These are phyloP conservation scores for Druceiella hillmani DNA, from an alignment of 2,888 invertebrate genomes.

Conservation along the genomic window DNA sequence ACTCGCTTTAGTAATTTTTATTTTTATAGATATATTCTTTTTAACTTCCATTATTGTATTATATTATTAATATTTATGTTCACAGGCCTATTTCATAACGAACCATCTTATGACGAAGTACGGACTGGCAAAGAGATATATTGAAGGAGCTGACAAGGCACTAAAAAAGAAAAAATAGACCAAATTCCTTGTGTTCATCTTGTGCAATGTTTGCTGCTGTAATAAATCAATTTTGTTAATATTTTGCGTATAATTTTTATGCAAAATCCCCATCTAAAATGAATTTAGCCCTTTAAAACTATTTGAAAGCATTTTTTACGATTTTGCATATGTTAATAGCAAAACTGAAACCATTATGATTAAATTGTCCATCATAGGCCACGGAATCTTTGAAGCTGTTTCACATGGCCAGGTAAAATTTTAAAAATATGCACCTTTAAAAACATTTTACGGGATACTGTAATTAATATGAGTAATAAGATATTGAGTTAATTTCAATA, in stretches of 20 bases:
- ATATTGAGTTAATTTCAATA: no score
- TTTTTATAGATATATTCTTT: constrained; percentile 12
- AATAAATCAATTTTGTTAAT: not conserved
- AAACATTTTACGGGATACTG: no score
- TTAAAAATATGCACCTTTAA: no score
- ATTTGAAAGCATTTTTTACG: not conserved
- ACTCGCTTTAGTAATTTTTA: constrained; percentile 2
- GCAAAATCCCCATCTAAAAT: not conserved
- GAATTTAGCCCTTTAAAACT: not conserved
- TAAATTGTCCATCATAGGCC: no score
- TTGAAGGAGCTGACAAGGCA: constrained; percentile 70
- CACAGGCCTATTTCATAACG: constrained; percentile 46
- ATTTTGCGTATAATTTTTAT: not conserved
- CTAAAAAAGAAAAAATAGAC: constrained; percentile 61
- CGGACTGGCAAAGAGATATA: constrained; percentile 67
- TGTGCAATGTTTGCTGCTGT: not conserved
- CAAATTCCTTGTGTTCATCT: constrained; percentile 7
- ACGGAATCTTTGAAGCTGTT: no score
- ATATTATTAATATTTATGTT: constrained; percentile 23
- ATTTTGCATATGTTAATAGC: no score
- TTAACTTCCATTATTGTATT: no score
- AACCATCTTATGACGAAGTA: constrained; percentile 64
- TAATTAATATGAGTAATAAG: no score
- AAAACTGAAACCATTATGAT: no score
- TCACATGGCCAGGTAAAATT: no score